phyloP scores from a whole-genome alignment of 2,797 vertebrate species.

The Malacoctenus gilli region DNA sequence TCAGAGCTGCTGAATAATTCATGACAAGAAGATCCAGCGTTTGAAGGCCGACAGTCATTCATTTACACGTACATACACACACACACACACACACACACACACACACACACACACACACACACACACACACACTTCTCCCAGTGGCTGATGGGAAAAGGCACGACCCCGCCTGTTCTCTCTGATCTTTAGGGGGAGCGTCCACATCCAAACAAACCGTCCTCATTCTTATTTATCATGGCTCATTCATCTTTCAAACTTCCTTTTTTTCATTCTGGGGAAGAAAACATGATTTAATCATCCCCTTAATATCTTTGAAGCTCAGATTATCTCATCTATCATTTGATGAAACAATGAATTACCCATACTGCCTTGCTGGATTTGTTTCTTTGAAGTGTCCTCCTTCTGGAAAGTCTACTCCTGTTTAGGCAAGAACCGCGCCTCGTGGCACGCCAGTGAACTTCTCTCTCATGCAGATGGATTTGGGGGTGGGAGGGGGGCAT shows the following conservation, averaged over 20 bases:
- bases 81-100: slow-evolving; percentile 2
- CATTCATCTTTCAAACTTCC: not conserved
- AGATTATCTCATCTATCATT: slow-evolving; percentile 13
- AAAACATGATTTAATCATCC: slow-evolving; percentile 2
- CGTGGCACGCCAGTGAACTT: too few species aligned
- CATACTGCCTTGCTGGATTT: slow-evolving; percentile 3
- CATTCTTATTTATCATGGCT: not conserved
- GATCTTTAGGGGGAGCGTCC: slow-evolving; percentile 22
- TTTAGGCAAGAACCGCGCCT: slow-evolving; percentile 9
- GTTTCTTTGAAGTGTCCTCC: slow-evolving; percentile 3
- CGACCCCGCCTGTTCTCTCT: slow-evolving; percentile 12
- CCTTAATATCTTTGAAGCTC: slow-evolving; percentile 7
- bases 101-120: slow-evolving; percentile 18
- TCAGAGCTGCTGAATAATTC: slow-evolving; percentile 68
- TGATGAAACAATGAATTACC: slow-evolving; percentile 14
- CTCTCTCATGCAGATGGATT: too few species aligned
- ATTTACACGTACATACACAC: slow-evolving; percentile 16
- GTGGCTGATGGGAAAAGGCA: slow-evolving; percentile 32
- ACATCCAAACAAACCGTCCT: not conserved
- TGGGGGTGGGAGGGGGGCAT: too few species aligned
- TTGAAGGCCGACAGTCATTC: slow-evolving; percentile 45
- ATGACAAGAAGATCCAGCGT: slow-evolving; percentile 34
- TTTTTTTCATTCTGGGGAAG: not conserved
- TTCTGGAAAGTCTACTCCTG: slow-evolving; percentile 11
- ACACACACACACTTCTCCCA: slow-evolving; percentile 3